These are phyloP conservation scores for Melanerpes formicivorus DNA, from an alignment of 2,113 vertebrate genomes.

Conservation along the genomic window DNA sequence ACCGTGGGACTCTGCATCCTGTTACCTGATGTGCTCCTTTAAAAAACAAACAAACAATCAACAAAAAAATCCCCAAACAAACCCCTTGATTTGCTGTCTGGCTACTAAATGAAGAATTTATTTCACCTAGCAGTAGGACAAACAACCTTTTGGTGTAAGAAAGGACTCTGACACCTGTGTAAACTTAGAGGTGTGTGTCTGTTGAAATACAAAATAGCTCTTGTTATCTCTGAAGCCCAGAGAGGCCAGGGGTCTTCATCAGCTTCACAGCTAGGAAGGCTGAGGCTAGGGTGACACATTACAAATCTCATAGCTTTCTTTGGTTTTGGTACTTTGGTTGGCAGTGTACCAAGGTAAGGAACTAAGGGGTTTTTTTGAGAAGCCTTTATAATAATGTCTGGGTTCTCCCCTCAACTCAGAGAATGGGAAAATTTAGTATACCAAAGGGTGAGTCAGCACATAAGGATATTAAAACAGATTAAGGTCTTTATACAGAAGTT, in stretches of 20 bases:
- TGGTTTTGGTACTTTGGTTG: not conserved
- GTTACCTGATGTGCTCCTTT: not conserved
- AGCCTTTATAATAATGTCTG: not conserved
- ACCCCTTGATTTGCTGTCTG: not conserved
- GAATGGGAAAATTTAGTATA: not conserved
- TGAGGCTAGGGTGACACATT: not conserved
- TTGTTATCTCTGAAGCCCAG: not conserved
- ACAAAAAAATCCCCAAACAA: too few species aligned
- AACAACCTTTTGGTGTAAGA: not conserved
- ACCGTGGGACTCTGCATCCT: not conserved
- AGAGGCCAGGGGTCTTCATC: not conserved
- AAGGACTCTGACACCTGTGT: not conserved
- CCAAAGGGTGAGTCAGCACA: not conserved
- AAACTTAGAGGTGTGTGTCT: not conserved
- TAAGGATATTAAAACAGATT: not conserved
- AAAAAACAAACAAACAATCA: not conserved
- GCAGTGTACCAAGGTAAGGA: not conserved
- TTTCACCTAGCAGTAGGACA: not conserved
- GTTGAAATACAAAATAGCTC: not conserved
- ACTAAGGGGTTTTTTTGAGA: not conserved
- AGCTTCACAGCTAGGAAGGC: not conserved
- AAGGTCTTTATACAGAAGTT: not conserved
- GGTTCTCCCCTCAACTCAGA: not conserved
- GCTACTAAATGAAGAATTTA: not conserved
- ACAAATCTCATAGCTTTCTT: not conserved